Evolutionary conservation across 2,888 invertebrate genomes (phyloP), one percentile per base, ranked within the genome.

Genomic region (Callyntrura sp.): DNA sequence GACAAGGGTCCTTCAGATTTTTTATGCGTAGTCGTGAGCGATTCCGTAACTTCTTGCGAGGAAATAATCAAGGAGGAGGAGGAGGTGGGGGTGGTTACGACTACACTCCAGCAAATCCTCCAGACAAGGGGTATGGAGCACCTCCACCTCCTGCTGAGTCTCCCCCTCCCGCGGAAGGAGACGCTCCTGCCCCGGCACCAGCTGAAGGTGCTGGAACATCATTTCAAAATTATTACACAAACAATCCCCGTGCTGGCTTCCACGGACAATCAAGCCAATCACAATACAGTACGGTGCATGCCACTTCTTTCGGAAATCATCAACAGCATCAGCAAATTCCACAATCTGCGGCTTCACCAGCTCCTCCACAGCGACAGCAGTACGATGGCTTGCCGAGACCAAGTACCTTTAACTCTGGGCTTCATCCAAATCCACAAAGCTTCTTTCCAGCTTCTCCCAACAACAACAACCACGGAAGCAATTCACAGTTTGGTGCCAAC

Each of bases 61-160:
- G 88, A n/a, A 48, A 60, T 25, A 45, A 73, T 12, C n/a, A n/a
- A n/a, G 28, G 11, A 55, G 25, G 8, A 12, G 85, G 85, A 1
- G 78, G 78, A 2, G 60, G 60, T 17, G 76, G 43, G n/a, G 76
- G 78, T 0, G 82, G 82, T 9, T 82, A 82, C 28, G 68, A 48
- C 20, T 85, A 85, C 25, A 8, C 87, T 9, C 87, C 88, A n/a
- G 78, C 87, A 81, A 87, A 76, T 11, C 62, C 76, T 17, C 85
- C 85, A 78, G 85, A 17, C 11, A 85, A 62, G 17, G 70, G 70
- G 1, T 83, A 83, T 55, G 83, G 83, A 20, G 51, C 83, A 45
- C n/a, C n/a, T n/a, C n/a, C n/a, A n/a, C n/a, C n/a, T n/a, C 57
- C 70, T 45, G 76, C 25, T 11, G 48, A 48, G 8, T 45, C 76